phyloP scores from a whole-genome alignment of 2,797 vertebrate species.

The Falco novaeseelandiae region DNA sequence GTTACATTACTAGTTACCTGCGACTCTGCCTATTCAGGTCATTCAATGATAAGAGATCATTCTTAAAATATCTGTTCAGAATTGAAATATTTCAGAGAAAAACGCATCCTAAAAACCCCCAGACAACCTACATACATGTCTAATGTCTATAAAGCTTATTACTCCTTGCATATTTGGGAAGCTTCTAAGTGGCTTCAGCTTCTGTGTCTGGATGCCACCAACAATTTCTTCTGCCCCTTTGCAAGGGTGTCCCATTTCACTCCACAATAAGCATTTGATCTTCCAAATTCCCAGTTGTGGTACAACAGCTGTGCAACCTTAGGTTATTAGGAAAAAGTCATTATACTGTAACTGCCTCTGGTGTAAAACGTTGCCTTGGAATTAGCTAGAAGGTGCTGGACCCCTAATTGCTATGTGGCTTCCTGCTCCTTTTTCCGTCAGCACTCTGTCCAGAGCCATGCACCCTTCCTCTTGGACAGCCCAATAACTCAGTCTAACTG shows the following conservation, averaged over 20 bases:
- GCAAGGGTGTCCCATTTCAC: background rate
- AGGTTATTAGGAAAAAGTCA: background rate
- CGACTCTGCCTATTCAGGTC: background rate
- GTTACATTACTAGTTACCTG: background rate
- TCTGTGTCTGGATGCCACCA: background rate
- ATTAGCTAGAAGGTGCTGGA: background rate
- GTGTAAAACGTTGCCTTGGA: background rate
- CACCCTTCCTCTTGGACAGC: background rate
- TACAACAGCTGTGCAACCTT: background rate
- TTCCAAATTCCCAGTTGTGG: background rate
- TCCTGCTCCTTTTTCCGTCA: background rate
- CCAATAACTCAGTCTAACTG: accelerated
- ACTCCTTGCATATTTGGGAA: background rate
- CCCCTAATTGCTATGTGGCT: background rate
- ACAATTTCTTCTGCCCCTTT: background rate
- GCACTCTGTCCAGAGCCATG: background rate
- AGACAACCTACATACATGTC: background rate
- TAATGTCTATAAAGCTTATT: background rate
- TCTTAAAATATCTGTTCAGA: background rate
- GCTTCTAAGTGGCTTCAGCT: background rate
- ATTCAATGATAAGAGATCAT: background rate
- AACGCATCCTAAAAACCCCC: background rate
- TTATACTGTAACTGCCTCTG: background rate
- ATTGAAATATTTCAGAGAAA: background rate
- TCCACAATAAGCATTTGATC: background rate